Conservation (phyloP, 1,140 invertebrate species). For the Megalopta genalis region DNA sequence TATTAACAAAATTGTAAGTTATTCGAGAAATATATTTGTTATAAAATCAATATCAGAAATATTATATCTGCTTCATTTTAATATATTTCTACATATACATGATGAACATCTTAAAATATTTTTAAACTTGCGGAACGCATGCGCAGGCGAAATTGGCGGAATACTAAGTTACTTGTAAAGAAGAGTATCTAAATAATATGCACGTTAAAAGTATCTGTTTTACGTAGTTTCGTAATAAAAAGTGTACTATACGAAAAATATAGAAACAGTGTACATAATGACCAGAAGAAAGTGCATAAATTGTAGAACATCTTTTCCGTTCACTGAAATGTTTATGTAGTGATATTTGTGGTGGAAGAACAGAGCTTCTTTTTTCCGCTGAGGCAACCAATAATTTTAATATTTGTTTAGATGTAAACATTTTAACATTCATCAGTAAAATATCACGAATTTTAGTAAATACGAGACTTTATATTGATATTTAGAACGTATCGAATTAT, state of each 20-base stretch:
- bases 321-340: not conserved
- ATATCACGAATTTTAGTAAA: not conserved
- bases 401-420: slow-evolving; percentile 5
- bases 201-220: not conserved
- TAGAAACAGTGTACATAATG: slow-evolving; percentile 35
- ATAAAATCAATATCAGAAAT: slow-evolving; percentile 9
- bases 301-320: slow-evolving; percentile 69
- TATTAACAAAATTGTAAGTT: not conserved
- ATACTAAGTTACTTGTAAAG: not conserved
- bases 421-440: not conserved
- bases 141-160: slow-evolving; percentile 32
- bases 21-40: not conserved
- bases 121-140: slow-evolving; percentile 5
- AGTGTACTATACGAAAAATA: not conserved
- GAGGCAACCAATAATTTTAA: slow-evolving; percentile 2
- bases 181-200: not conserved
- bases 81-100: not conserved
- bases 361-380: not conserved
- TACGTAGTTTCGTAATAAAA: not conserved
- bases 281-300: slow-evolving; percentile 81
- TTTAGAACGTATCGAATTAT: not conserved
- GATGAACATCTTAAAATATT: not conserved
- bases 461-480: not conserved
- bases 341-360: not conserved
- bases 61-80: not conserved